These are phyloP conservation scores for Pitangus sulphuratus DNA, from an alignment of 2,797 vertebrate genomes.

Conservation along the genomic window DNA sequence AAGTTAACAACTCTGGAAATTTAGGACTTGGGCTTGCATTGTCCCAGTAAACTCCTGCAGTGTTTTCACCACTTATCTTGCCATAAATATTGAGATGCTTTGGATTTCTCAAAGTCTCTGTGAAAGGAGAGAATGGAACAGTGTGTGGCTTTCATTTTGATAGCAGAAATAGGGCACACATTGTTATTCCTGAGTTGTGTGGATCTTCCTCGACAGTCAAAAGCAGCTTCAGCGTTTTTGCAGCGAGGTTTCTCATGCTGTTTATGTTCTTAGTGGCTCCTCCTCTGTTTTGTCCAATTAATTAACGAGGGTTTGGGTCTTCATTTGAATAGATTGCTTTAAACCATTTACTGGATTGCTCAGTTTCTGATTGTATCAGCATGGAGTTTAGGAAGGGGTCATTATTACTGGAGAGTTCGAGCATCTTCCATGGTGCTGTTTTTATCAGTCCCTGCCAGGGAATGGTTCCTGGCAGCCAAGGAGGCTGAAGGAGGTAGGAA, in stretches of 20 bases:
- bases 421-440: not conserved
- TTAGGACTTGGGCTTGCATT: not conserved
- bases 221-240: not conserved
- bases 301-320: not conserved
- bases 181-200: not conserved
- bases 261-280: not conserved
- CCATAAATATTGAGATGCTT: not conserved
- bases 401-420: not conserved
- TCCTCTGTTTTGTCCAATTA: not conserved
- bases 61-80: not conserved
- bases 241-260: not conserved
- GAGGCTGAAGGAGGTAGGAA: not conserved
- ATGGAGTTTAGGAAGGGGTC: not conserved
- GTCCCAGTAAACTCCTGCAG: not conserved
- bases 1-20: not conserved
- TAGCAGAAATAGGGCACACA: not conserved
- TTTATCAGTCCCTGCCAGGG: not conserved
- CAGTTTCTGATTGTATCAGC: not conserved
- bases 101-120: not conserved
- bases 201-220: not conserved
- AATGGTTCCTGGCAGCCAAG: not conserved
- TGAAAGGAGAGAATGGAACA: not conserved
- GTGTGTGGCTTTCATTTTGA: not conserved
- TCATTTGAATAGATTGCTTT: not conserved
- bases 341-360: not conserved